Percentiles rank a stretch among this genome's conserved stretches.
Conservation (phyloP, 2,797 vertebrate species). For the Tenualosa thibaudeaui region DNA sequence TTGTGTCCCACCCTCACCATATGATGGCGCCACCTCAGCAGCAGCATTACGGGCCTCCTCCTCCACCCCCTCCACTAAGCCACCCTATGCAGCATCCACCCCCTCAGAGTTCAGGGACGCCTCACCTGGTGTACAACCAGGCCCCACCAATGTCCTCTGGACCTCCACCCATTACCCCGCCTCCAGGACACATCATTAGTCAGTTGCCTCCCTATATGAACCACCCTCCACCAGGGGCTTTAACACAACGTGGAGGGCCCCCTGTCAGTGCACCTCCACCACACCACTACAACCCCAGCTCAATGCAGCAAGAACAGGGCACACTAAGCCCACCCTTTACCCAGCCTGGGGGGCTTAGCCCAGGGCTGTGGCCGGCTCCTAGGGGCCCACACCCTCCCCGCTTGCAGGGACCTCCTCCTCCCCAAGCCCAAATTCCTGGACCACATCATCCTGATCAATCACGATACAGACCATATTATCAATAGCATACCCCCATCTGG, state of each 20-base stretch:
- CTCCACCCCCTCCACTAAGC: constrained; percentile 84
- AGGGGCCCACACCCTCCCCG: constrained; percentile 90
- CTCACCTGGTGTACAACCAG: constrained; percentile 97
- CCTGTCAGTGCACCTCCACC: constrained; percentile 88
- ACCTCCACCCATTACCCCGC: constrained; percentile 92
- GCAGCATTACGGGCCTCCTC: constrained; percentile 90
- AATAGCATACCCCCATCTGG: constrained; percentile 66
- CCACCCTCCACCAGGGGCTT: constrained; percentile 91
- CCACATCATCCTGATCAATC: constrained; percentile 96
- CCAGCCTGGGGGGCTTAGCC: constrained; percentile 94
- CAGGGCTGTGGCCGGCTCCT: constrained; percentile 93
- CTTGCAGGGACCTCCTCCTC: constrained; percentile 94
- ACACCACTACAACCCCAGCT: constrained; percentile 90
- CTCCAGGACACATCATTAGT: constrained; percentile 92
- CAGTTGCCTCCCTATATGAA: constrained; percentile 96
- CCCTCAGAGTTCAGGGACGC: constrained; percentile 84
- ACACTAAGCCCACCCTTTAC: constrained; percentile 96
- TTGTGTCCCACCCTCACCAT: constrained; percentile 92
- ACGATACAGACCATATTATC: constrained; percentile 95
- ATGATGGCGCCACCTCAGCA: constrained; percentile 92
- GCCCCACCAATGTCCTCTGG: constrained; percentile 92
- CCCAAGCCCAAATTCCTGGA: constrained; percentile 92
- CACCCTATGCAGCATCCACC: constrained; percentile 95
- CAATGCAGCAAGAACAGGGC: constrained; percentile 87
- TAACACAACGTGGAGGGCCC: constrained; percentile 89